Evolutionary conservation across 2,888 invertebrate species (phyloP).

Genomic region (Drosophila stalkeri): DNA sequence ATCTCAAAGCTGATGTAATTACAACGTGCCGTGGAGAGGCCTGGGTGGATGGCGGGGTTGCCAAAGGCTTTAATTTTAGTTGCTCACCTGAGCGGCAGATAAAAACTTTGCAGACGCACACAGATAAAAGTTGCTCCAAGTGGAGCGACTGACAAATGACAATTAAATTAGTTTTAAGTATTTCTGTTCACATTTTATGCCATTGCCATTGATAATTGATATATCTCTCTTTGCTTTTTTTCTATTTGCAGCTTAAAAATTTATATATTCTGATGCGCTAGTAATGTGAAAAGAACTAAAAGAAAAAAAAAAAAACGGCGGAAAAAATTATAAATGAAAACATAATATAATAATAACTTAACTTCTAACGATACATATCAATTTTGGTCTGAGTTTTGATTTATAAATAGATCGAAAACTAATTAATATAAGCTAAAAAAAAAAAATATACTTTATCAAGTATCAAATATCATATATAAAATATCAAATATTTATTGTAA

Average conservation of each 20-base stretch:
- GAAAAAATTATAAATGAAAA: slow-evolving; percentile 7
- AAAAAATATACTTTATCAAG: slow-evolving; percentile 34
- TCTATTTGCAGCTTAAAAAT: slow-evolving; percentile 34
- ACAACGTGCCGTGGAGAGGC: slow-evolving; percentile 53
- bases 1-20: slow-evolving; percentile 73
- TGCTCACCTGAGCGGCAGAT: slow-evolving; percentile 30
- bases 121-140: slow-evolving; percentile 36
- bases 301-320: background rate
- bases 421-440: slow-evolving; percentile 22
- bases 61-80: slow-evolving; percentile 51
- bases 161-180: slow-evolving; percentile 16
- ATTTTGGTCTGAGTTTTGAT: slow-evolving; percentile 71
- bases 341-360: slow-evolving; percentile 45
- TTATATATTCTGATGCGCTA: background rate
- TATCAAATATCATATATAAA: slow-evolving; percentile 33
- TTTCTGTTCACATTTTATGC: background rate
- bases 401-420: slow-evolving; percentile 15
- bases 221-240: background rate
- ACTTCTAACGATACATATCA: slow-evolving; percentile 75
- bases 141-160: slow-evolving; percentile 17
- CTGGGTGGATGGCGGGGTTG: slow-evolving; percentile 27
- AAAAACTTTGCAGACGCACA: slow-evolving; percentile 50
- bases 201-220: background rate
- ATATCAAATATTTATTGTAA: slow-evolving; percentile 11
- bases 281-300: slow-evolving; percentile 4